A percentile compares a stretch with the other conserved stretches of the same genome.
These are phyloP conservation scores for Kradibia gibbosae DNA, from an alignment of 1,140 invertebrate genomes.

Conservation along the genomic window DNA sequence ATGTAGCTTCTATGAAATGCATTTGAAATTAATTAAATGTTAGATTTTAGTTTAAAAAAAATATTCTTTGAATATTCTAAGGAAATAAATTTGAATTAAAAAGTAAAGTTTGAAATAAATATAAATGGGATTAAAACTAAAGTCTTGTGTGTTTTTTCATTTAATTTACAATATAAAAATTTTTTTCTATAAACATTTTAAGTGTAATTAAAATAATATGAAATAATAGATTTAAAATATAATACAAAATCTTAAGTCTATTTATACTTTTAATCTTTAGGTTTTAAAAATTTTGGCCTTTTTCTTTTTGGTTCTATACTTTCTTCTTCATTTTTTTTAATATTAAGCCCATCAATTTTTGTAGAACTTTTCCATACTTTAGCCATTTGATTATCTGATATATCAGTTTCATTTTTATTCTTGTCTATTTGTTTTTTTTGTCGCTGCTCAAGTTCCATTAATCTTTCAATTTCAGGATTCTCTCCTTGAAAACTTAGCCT, in stretches of 20 bases:
- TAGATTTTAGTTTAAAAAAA: no score
- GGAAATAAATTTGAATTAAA: no score
- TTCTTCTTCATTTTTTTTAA: constrained; percentile 58
- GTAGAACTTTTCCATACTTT: constrained; percentile 67
- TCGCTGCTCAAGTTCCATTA: constrained; percentile 76
- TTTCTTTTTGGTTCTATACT: constrained; percentile 58
- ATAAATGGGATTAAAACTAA: neutral
- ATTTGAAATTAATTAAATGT: no score
- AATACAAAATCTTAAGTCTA: no score
- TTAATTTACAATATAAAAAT: neutral
- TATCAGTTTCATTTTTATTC: constrained; percentile 75
- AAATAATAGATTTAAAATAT: constrained; percentile 20
- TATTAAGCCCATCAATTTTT: constrained; percentile 69
- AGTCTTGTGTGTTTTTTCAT: neutral
- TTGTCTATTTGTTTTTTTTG: constrained; percentile 67
- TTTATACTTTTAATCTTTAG: constrained; percentile 53
- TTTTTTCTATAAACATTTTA: neutral
- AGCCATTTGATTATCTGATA: constrained; percentile 82
- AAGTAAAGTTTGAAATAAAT: no score
- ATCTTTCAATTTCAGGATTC: constrained; percentile 89
- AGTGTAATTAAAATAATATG: neutral
- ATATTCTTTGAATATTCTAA: no score
- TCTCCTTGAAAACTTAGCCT: constrained; percentile 89
- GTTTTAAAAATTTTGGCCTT: constrained; percentile 66
- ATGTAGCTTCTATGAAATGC: no score